Conservation (phyloP, 2,888 invertebrate species). For the Tipula confusa region DNA sequence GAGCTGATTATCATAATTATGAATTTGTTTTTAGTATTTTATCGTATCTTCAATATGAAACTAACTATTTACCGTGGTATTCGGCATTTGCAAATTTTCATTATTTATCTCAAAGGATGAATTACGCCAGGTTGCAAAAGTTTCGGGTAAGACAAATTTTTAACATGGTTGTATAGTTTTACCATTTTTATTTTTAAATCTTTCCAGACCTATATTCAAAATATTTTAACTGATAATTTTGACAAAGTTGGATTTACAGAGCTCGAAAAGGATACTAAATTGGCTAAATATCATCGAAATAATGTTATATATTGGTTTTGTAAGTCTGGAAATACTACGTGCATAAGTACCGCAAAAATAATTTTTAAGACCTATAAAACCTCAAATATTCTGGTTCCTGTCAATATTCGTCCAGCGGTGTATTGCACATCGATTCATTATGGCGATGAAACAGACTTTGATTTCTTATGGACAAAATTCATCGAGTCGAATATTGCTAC, state of each 20-base stretch:
- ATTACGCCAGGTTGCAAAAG: neutral
- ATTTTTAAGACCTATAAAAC: conserved; percentile 44
- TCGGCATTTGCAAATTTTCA: conserved; percentile 55
- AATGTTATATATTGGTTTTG: conserved; percentile 62
- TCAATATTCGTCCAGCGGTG: conserved; percentile 65
- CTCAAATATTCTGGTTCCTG: conserved; percentile 51
- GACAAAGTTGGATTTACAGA: conserved; percentile 66
- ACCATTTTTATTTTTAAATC: too few species aligned
- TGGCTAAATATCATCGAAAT: conserved; percentile 49
- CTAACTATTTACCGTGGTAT: conserved; percentile 74
- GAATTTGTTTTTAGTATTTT: conserved; percentile 60
- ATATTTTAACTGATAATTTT: conserved; percentile 64
- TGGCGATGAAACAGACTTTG: conserved; percentile 83
- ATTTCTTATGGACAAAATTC: conserved; percentile 80
- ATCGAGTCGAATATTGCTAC: conserved; percentile 70
- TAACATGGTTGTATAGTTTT: too few species aligned
- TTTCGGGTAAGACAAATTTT: conserved; percentile 36
- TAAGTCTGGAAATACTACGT: conserved; percentile 56
- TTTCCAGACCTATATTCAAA: too few species aligned
- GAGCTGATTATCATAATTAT: conserved; percentile 60
- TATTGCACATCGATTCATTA: conserved; percentile 82
- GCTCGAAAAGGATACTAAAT: conserved; percentile 40
- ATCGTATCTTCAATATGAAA: conserved; percentile 64
- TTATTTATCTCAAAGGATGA: conserved; percentile 44
- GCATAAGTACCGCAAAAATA: conserved; percentile 51